Conservation (phyloP, 1,140 invertebrate genomes). For the Procambarus virginalis region DNA sequence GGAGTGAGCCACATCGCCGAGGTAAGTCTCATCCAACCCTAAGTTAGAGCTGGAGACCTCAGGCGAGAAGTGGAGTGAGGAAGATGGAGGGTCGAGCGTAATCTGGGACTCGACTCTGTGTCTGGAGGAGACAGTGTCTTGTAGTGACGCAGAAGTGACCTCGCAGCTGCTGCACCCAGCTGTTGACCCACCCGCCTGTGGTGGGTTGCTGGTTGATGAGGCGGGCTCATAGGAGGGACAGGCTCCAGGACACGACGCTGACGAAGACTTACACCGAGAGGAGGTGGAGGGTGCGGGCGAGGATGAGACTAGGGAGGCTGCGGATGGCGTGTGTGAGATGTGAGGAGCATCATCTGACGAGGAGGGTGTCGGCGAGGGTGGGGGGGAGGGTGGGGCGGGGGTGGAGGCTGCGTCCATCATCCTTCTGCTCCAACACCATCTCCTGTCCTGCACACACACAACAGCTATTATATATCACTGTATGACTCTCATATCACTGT, state of each 20-base stretch:
- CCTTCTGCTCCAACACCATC: constrained; percentile 21
- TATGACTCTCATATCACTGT: too few relatives aligned
- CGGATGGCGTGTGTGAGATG: constrained; percentile 2
- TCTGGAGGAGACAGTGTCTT: neutral
- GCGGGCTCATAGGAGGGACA: neutral
- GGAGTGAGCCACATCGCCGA: neutral
- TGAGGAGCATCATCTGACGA: constrained; percentile 17
- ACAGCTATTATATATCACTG: neutral
- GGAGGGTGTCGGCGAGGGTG: constrained; percentile 18
- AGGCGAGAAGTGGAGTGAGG: constrained; percentile 11
- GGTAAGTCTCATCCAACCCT: constrained; percentile 1
- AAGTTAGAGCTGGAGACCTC: constrained; percentile 36
- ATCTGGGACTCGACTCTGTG: neutral
- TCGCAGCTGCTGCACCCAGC: neutral
- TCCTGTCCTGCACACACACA: constrained; percentile 9
- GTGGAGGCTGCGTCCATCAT: constrained; percentile 9
- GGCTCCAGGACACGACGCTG: neutral
- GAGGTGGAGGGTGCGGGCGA: constrained; percentile 12
- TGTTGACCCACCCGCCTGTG: neutral
- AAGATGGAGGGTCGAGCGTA: constrained; percentile 6
- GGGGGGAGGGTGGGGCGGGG: neutral
- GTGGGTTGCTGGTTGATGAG: constrained; percentile 20
- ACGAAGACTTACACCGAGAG: constrained; percentile 3
- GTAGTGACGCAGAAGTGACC: neutral
- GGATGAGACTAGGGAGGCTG: neutral